Evolutionary conservation across 64 coral and sea anemone genomes (phyloP).

Genomic region (Montipora capricornis): DNA sequence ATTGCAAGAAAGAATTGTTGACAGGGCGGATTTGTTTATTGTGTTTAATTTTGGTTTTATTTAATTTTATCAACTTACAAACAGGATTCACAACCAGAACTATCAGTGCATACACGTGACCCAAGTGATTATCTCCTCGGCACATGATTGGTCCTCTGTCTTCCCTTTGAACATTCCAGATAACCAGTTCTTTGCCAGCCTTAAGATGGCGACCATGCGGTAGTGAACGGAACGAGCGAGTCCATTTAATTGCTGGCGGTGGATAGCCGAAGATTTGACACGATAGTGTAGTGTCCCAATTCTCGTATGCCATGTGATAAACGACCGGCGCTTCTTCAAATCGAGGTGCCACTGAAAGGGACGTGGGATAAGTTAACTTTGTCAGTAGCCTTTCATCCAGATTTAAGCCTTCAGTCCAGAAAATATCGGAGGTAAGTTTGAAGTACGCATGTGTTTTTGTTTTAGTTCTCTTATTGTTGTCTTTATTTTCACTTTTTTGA

Average conservation of each 20-base stretch:
- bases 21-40: too few relatives aligned
- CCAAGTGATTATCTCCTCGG: slow-evolving; percentile 71
- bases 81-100: slow-evolving; percentile 77
- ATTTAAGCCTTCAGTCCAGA: too few relatives aligned
- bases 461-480: too few relatives aligned
- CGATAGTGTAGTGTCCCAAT: slow-evolving; percentile 79
- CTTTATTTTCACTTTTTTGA: too few relatives aligned
- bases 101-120: slow-evolving; percentile 73
- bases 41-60: too few relatives aligned
- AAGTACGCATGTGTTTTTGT: too few relatives aligned
- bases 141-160: slow-evolving; percentile 86
- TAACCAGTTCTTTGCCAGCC: slow-evolving; percentile 68
- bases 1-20: too few relatives aligned
- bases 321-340: slow-evolving; percentile 53
- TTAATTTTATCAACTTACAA: slow-evolving; percentile 37
- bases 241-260: slow-evolving; percentile 62
- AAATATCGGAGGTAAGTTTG: too few relatives aligned
- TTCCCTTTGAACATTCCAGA: slow-evolving; percentile 44
- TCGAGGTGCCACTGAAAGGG: slow-evolving; percentile 69
- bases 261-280: slow-evolving; percentile 84
- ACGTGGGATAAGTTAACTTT: background rate
- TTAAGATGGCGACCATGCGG: slow-evolving; percentile 49
- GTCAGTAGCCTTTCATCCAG: background rate
- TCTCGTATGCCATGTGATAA: slow-evolving; percentile 70
- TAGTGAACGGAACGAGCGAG: slow-evolving; percentile 39